Evolutionary conservation across 1,140 invertebrate species (phyloP), one percentile per base, ranked within the genome.

Genomic region (Papilio glaucus): DNA sequence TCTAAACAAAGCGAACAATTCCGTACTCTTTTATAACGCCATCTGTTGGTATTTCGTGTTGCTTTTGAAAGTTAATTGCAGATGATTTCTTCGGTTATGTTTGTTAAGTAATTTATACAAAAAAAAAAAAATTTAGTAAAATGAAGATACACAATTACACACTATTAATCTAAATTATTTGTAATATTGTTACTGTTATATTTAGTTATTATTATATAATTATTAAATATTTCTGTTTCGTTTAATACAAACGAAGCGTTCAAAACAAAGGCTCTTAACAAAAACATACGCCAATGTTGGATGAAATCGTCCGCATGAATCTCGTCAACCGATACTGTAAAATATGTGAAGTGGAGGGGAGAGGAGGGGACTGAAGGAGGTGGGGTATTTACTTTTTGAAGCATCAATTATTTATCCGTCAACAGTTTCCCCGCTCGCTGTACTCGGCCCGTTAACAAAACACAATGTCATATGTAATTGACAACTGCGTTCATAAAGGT

Each of bases 1-100:
- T 71, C 69, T 71, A 73, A 63, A 76, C 75, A 76, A 76, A 67
- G 75, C 67, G 37, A 61, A 70, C 39, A 24, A 71, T 71, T 74
- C 63, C 39, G 38, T 21, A 60, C 57, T 53, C 63, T 65, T 72
- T 71, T 41, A 42, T 67, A 65, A 12, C 18, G 62, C 62, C 33
- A 38, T 39, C 33, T 65, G 29, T 65, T 10, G 18, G 62, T 18
- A 24, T 65, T 65, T 39, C 33, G 3, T 38, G 37, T 21, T 65
- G 4, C 49, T 26, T 26, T 5, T 15, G 4, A 57, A 57, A 24
- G 18, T 57, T 18, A 24, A 6, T 33, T 6, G 29, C 29, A 6
- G 21, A 12, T 26, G 4, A 24, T 21, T 37, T 41, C 37, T 39
- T 65, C 24, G 12, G 10, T 38, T 65, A 5, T 1, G 15, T 53